Base-by-base conservation (phyloP, 2,797 vertebrate species). In the Buphagus erythrorhynchus region DNA sequence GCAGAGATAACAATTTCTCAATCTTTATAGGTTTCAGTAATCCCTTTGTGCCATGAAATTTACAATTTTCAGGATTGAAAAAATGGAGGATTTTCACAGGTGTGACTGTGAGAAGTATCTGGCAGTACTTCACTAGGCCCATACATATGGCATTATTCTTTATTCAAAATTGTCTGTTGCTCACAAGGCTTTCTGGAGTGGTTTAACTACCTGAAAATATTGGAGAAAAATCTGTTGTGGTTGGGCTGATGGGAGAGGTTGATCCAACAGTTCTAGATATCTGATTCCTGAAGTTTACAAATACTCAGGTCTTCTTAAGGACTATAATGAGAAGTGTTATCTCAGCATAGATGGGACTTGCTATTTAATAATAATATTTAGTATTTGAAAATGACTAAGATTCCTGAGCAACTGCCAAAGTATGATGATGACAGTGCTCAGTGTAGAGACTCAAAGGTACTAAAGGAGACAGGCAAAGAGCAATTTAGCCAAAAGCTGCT, bases 21-120 rank as follows among this genome's bases (percentile, higher is more conserved):
- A 48, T 58, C 81, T 96, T 97, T 94, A 95, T 88, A 95, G 42
- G 74, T 93, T 97, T 97, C 88, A 73, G 84, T 94, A 90, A 95
- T 95, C 59, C 65, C 17, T 90, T 94, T 76, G 84, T 91, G 81
- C 86, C 89, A 92, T 83, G 72, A 76, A 48, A 82, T 76, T 65
- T 81, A 77, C 52, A 75, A 25, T 93, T 96, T 90, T 78, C 36
- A 82, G 35, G 19, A 77, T 6, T 94, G 73, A 86, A 97, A 89
- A 87, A 85, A 61, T 12, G 6, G 22, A 81, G 11, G 24, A 38
- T 84, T 88, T 95, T 73, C 33, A 59, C 45, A 67, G 42, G n/a
- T 25, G 13, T 76, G 63, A 36, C 20, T 57, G 26, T 80, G 38
- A 73, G 28, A 91, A 35, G 7, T 57, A 18, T 82, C 24, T 61